These are phyloP conservation scores for Drosophila putrida DNA, from an alignment of 2,888 invertebrate species.

Conservation along the genomic window DNA sequence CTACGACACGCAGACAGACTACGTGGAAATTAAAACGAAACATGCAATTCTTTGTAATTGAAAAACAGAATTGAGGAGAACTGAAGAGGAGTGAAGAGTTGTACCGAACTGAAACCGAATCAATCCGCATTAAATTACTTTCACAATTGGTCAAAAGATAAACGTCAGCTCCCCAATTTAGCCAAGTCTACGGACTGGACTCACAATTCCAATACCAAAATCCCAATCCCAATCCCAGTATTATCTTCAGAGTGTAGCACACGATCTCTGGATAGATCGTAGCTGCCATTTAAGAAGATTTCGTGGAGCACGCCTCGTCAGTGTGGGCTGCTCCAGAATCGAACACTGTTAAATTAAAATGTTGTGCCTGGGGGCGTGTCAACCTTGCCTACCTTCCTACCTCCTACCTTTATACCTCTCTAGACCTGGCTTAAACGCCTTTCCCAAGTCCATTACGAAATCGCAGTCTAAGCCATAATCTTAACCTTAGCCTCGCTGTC, in stretches of 20 bases:
- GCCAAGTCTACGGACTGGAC: slow-evolving; percentile 17
- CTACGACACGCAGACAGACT: slow-evolving; percentile 64
- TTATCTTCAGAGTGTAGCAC: slow-evolving; percentile 61
- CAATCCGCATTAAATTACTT: slow-evolving; percentile 78
- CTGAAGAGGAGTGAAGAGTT: not conserved
- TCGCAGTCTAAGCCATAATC: slow-evolving; percentile 33
- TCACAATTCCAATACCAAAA: not conserved
- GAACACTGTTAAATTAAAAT: slow-evolving; percentile 64
- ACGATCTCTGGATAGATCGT: slow-evolving; percentile 60
- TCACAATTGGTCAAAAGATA: slow-evolving; percentile 80
- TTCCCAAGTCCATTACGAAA: slow-evolving; percentile 64
- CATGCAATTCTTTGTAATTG: slow-evolving; percentile 80
- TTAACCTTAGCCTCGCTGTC: slow-evolving; percentile 27
- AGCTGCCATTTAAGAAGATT: slow-evolving; percentile 57
- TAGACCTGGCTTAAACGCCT: slow-evolving; percentile 18
- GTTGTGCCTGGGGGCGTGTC: slow-evolving; percentile 59
- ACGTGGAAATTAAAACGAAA: slow-evolving; percentile 77
- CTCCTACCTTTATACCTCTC: not conserved
- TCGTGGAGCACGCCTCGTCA: slow-evolving; percentile 32
- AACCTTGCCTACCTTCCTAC: not conserved
- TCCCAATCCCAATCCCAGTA: slow-evolving; percentile 26
- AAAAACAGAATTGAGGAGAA: slow-evolving; percentile 46
- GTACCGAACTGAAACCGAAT: slow-evolving; percentile 20
- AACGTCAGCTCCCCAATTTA: slow-evolving; percentile 56
- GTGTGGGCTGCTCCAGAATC: slow-evolving; percentile 52